Percentiles rank a stretch among this genome's conserved stretches.
These are phyloP conservation scores for Platysternon megacephalum DNA, from an alignment of 2,113 vertebrate species.

Conservation along the genomic window DNA sequence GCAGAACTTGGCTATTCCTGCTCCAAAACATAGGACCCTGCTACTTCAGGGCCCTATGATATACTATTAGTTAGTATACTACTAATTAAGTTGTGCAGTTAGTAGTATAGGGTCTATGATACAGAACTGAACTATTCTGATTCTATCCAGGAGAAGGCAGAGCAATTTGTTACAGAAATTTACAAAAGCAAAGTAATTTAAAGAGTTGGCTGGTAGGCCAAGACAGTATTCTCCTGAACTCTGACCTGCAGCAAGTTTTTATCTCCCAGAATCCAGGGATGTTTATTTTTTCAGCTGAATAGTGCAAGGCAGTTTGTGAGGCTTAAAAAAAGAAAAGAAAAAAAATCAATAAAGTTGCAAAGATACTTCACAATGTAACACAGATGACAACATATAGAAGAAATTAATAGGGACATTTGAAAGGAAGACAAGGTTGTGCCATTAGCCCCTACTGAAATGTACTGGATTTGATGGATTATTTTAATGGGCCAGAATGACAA, in stretches of 20 bases:
- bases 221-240: background rate
- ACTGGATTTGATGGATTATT: slow-evolving; percentile 67
- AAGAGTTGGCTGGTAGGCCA: background rate
- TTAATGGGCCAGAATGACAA: slow-evolving; percentile 74
- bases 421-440: slow-evolving; percentile 56
- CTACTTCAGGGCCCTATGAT: background rate
- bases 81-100: background rate
- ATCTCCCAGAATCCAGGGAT: background rate
- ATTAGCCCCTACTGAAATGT: slow-evolving; percentile 57
- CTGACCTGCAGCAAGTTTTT: background rate
- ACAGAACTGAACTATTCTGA: background rate
- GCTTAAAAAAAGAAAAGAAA: background rate
- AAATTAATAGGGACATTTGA: slow-evolving; percentile 57
- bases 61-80: background rate
- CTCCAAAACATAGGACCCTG: background rate
- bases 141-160: background rate
- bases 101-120: background rate
- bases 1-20: background rate
- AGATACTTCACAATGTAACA: slow-evolving; percentile 19
- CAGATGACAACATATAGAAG: slow-evolving; percentile 8
- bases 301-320: background rate
- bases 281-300: background rate
- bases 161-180: slow-evolving; percentile 20
- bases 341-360: background rate
- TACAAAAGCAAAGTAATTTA: slow-evolving; percentile 25